Percentiles rank a stretch among this genome's conserved stretches.
These are phyloP conservation scores for Ochotona curzoniae DNA, from an alignment of 2,113 vertebrate genomes.

Conservation along the genomic window DNA sequence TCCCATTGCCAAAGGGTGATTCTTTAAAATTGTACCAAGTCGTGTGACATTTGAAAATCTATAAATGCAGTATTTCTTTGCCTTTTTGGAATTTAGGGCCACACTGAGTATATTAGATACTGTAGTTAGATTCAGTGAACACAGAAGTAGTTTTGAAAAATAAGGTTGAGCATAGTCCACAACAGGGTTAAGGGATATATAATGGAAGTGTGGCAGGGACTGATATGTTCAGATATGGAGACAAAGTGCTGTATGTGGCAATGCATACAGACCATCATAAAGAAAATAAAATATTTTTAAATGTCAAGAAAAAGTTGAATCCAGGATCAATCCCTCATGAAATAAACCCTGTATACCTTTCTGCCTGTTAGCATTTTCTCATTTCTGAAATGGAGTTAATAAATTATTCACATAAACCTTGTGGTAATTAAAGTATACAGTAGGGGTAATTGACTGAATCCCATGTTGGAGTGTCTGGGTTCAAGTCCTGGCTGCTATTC, in stretches of 20 bases:
- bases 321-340: neutral
- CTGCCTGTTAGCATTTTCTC: neutral
- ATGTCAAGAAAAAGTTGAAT: neutral
- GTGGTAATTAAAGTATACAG: neutral
- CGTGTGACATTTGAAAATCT: neutral
- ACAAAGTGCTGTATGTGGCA: no score
- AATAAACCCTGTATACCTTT: neutral
- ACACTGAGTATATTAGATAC: neutral
- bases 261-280: no score
- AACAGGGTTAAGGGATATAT: no score
- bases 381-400: neutral
- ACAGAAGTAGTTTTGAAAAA: no score
- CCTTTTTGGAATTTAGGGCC: neutral
- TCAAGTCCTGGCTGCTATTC: no score
- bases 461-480: no score
- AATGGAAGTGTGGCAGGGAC: no score
- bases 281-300: no score
- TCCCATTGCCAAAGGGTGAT: neutral
- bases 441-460: neutral
- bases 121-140: neutral
- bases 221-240: no score
- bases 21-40: neutral
- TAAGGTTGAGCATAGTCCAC: no score
- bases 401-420: neutral
- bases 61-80: neutral